Evolutionary conservation across 92 coral and sea anemone genomes (phyloP).

Genomic region (Porites cylindrica): DNA sequence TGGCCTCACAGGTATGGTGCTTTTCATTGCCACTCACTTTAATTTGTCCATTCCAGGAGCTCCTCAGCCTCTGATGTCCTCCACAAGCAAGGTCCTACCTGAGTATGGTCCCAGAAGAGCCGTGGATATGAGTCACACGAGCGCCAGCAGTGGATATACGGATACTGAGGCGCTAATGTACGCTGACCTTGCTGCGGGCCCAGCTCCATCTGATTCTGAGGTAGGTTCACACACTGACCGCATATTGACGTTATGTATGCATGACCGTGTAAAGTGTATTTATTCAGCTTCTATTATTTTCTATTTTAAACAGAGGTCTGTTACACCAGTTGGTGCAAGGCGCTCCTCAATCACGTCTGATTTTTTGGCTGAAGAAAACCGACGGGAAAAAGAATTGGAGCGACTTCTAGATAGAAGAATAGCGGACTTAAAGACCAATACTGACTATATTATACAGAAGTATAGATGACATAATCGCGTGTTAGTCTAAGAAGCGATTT

Average conservation of each 20-base stretch:
- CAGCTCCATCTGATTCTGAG: conserved; percentile 67
- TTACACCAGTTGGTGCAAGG: conserved; percentile 74
- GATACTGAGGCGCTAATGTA: conserved; percentile 92
- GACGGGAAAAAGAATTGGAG: conserved; percentile 94
- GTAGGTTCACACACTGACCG: conserved; percentile 26
- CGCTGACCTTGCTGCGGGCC: conserved; percentile 74
- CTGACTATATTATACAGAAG: conserved; percentile 83
- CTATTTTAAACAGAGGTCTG: conserved; percentile 52
- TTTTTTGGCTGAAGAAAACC: conserved; percentile 91
- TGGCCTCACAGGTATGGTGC: background rate
- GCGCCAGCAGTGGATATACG: conserved; percentile 82
- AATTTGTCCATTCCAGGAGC: conserved; percentile 26
- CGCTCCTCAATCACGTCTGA: conserved; percentile 94
- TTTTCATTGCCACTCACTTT: background rate
- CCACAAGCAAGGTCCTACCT: conserved; percentile 57
- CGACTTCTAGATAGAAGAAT: conserved; percentile 88
- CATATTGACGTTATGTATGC: background rate
- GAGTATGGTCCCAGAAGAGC: conserved; percentile 70
- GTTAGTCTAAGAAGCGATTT: too few species aligned
- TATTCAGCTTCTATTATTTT: background rate
- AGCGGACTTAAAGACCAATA: conserved; percentile 86
- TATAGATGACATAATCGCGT: conserved; percentile 57
- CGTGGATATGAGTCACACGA: conserved; percentile 79
- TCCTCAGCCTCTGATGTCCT: conserved; percentile 55
- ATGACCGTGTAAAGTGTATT: background rate